Conservation (phyloP, 2,113 vertebrate genomes). For the Tor tambroides region DNA sequence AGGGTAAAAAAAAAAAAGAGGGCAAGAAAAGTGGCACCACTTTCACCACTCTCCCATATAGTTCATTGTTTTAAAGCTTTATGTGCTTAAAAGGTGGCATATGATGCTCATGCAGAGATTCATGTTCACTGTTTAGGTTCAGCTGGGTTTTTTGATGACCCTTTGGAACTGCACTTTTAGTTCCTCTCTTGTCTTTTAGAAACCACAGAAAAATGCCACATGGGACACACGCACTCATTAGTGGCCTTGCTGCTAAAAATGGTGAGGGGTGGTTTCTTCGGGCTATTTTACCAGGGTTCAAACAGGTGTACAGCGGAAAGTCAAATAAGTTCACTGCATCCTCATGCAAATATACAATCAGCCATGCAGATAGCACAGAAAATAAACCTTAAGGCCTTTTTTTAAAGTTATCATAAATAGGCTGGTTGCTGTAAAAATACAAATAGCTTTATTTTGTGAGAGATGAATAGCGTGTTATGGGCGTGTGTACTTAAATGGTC, state of each 20-base stretch:
- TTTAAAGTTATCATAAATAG: background rate
- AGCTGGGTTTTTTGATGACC: background rate
- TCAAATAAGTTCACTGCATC: constrained; percentile 38
- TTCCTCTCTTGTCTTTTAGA: constrained; percentile 46
- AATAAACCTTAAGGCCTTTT: background rate
- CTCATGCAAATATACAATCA: background rate
- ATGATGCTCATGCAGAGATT: background rate
- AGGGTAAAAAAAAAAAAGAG: no score
- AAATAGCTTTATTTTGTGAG: constrained; percentile 23
- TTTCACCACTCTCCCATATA: background rate
- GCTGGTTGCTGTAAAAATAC: constrained; percentile 12
- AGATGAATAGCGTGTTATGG: constrained; percentile 29
- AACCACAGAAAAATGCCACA: constrained; percentile 52
- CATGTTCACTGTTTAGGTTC: background rate
- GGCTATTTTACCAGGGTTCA: constrained; percentile 61
- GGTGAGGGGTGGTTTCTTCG: constrained; percentile 52
- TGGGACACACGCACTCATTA: constrained; percentile 66
- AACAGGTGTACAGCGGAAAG: constrained; percentile 64
- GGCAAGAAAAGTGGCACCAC: background rate
- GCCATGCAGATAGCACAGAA: background rate
- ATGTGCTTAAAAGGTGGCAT: background rate
- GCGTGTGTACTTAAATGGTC: constrained; percentile 38
- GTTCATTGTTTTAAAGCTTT: background rate
- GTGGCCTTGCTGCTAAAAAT: constrained; percentile 68
- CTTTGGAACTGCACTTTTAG: constrained; percentile 40